These are phyloP conservation scores for Melanerpes aurifrons DNA, from an alignment of 2,113 vertebrate species.

Conservation along the genomic window DNA sequence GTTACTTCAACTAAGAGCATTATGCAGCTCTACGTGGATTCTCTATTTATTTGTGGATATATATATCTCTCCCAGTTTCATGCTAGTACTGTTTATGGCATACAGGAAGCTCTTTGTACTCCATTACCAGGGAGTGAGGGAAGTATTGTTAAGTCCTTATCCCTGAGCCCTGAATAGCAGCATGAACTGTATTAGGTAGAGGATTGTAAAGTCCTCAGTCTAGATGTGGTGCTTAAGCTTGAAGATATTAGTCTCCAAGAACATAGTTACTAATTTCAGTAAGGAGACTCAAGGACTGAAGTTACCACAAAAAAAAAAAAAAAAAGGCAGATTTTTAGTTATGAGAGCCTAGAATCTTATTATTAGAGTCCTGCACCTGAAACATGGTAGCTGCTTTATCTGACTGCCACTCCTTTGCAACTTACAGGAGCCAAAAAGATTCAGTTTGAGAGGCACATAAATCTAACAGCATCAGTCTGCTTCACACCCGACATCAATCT, in stretches of 20 bases:
- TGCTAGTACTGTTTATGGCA: background rate
- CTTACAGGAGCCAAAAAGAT: background rate
- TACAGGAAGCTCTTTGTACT: background rate
- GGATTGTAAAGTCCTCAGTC: background rate
- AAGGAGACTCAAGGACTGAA: background rate
- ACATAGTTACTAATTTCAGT: background rate
- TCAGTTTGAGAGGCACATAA: background rate
- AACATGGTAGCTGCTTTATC: background rate
- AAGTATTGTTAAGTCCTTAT: background rate
- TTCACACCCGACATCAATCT: background rate
- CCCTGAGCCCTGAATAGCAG: background rate
- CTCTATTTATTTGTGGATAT: background rate
- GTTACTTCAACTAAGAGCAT: background rate
- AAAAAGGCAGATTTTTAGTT: background rate
- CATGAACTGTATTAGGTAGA: background rate
- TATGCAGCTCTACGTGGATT: background rate
- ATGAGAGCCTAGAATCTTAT: background rate
- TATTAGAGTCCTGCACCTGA: background rate
- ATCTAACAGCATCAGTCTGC: background rate
- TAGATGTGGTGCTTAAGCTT: background rate
- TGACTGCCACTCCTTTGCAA: background rate
- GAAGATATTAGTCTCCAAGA: background rate
- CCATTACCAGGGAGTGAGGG: background rate
- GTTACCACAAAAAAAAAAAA: background rate
- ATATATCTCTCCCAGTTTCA: background rate